These are phyloP conservation scores for Papilio machaon DNA, from an alignment of 1,140 invertebrate genomes.

Conservation along the genomic window DNA sequence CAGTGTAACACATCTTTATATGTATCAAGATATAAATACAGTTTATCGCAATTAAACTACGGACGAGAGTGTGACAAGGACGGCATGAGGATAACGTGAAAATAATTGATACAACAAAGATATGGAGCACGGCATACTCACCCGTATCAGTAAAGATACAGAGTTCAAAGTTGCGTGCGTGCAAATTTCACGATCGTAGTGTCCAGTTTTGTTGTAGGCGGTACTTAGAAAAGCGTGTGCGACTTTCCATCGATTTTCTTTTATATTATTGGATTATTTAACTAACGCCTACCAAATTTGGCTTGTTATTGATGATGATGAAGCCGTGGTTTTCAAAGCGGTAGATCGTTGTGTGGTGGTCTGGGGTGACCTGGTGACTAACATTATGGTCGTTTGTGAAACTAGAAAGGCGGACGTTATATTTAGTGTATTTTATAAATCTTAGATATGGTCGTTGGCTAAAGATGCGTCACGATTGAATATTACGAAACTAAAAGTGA, in stretches of 20 bases:
- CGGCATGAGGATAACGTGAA: slow-evolving; percentile 72
- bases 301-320: background rate
- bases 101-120: slow-evolving; percentile 57
- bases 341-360: background rate
- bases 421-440: background rate
- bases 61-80: slow-evolving; percentile 55
- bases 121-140: slow-evolving; percentile 39
- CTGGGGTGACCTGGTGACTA: background rate
- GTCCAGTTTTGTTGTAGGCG: slow-evolving; percentile 33
- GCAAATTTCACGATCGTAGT: background rate
- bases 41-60: slow-evolving; percentile 51
- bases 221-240: slow-evolving; percentile 31
- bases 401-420: slow-evolving; percentile 3
- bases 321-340: background rate
- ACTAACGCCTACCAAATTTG: background rate
- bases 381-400: background rate
- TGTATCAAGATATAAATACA: slow-evolving; percentile 51
- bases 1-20: slow-evolving; percentile 41
- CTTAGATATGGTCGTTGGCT: background rate
- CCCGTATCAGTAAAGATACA: background rate
- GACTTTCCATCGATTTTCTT: slow-evolving; percentile 33
- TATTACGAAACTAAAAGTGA: background rate
- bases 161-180: background rate
- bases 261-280: slow-evolving; percentile 25
- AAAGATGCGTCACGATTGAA: background rate